These are phyloP conservation scores for Cyclophora punctaria DNA, from an alignment of 2,888 invertebrate genomes.

Conservation along the genomic window DNA sequence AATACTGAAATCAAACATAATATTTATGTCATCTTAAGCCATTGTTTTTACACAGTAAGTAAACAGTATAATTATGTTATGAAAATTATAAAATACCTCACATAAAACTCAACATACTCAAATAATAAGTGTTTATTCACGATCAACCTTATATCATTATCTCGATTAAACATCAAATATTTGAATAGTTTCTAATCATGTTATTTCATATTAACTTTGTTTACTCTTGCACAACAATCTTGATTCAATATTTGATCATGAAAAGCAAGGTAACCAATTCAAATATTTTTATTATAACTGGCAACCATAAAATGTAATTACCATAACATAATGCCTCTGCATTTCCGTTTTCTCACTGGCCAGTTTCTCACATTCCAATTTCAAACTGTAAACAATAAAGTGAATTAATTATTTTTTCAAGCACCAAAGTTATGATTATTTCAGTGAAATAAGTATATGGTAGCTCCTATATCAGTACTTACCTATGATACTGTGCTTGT, in stretches of 20 bases:
- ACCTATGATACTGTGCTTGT: slow-evolving; percentile 96
- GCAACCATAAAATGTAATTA: slow-evolving; percentile 60
- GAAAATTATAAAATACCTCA: too few species aligned
- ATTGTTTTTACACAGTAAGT: too few species aligned
- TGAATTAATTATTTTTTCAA: slow-evolving; percentile 7
- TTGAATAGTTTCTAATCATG: slow-evolving; percentile 23
- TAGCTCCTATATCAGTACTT: slow-evolving; percentile 55
- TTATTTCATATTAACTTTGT: slow-evolving; percentile 25
- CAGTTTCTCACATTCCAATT: slow-evolving; percentile 98
- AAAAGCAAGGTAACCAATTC: slow-evolving; percentile 25
- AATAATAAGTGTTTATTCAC: slow-evolving; percentile 10
- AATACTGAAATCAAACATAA: slow-evolving; percentile 82
- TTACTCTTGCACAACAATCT: slow-evolving; percentile 21
- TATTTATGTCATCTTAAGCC: not conserved
- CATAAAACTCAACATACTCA: too few species aligned
- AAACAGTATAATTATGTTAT: too few species aligned
- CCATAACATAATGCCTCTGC: slow-evolving; percentile 99
- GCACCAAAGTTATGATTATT: not conserved
- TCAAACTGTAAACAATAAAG: slow-evolving; percentile 80
- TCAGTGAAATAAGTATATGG: not conserved
- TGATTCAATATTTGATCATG: slow-evolving; percentile 23
- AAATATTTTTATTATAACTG: slow-evolving; percentile 18
- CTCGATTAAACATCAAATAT: slow-evolving; percentile 28
- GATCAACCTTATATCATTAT: slow-evolving; percentile 17
- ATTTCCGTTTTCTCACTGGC: slow-evolving; percentile 98